These are phyloP conservation scores for Sycobia sp. DNA, from an alignment of 1,140 invertebrate species.

Conservation along the genomic window DNA sequence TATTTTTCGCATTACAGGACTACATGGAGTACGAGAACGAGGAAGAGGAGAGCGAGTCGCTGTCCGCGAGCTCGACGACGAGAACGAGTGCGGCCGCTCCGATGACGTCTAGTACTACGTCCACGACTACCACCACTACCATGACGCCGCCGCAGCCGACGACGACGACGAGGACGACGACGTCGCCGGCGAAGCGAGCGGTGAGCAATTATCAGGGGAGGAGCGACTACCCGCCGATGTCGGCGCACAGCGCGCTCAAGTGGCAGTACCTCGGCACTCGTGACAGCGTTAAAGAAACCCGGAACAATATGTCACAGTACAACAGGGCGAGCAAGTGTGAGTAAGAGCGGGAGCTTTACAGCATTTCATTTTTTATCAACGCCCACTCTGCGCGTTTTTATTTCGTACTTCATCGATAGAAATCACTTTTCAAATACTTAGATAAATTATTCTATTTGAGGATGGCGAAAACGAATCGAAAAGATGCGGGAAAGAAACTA, in stretches of 20 bases:
- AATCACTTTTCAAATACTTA: too few species aligned
- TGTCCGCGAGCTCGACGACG: constrained; percentile 12
- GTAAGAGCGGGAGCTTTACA: constrained; percentile 14
- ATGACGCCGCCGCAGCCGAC: constrained; percentile 36
- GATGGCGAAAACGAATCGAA: too few species aligned
- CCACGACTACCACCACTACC: constrained; percentile 39
- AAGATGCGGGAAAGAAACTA: too few species aligned
- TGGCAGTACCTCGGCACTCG: constrained; percentile 53
- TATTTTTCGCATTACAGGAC: constrained; percentile 45
- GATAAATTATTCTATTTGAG: too few species aligned
- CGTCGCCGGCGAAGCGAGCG: neutral
- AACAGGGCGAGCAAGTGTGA: constrained; percentile 48
- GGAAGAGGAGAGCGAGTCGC: constrained; percentile 32
- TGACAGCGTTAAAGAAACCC: constrained; percentile 50
- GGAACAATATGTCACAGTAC: constrained; percentile 44
- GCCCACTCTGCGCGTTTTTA: neutral
- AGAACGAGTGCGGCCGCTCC: constrained; percentile 27
- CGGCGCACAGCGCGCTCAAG: constrained; percentile 50
- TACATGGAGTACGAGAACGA: constrained; percentile 49
- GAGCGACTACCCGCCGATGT: constrained; percentile 54
- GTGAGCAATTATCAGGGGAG: constrained; percentile 43
- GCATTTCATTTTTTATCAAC: neutral
- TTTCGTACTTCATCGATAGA: too few species aligned
- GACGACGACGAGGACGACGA: constrained; percentile 36
- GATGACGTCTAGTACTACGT: constrained; percentile 16